These are phyloP conservation scores for Hydrozoanthus tunicans DNA, from an alignment of 64 coral and sea anemone species.

Conservation along the genomic window DNA sequence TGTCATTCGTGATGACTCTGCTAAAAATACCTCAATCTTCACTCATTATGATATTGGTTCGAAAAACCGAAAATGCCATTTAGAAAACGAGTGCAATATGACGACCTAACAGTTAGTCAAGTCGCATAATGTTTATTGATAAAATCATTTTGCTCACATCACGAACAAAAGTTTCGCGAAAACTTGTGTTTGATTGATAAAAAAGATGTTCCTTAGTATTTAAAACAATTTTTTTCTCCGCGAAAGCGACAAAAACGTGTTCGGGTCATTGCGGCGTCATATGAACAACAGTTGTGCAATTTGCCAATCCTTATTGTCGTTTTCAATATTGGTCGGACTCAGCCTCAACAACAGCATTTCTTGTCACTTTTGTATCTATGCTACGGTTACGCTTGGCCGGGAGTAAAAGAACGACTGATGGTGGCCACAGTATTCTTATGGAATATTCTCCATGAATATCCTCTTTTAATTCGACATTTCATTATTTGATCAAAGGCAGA, in stretches of 20 bases:
- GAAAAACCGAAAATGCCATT: slow-evolving; percentile 37
- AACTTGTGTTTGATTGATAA: background rate
- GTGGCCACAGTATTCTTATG: no score
- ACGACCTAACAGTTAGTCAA: slow-evolving; percentile 6
- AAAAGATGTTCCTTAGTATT: background rate
- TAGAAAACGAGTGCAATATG: slow-evolving; percentile 51
- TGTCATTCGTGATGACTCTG: slow-evolving; percentile 44
- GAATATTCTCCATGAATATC: background rate
- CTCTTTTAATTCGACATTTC: background rate
- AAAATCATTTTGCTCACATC: background rate
- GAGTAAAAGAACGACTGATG: no score
- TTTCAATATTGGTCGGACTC: slow-evolving; percentile 55
- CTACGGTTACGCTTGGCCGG: slow-evolving; percentile 36
- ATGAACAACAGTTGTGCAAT: slow-evolving; percentile 19
- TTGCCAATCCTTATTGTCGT: background rate
- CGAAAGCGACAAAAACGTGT: background rate
- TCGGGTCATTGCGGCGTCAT: background rate
- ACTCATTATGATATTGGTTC: slow-evolving; percentile 62
- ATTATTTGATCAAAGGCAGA: background rate
- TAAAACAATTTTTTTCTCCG: background rate
- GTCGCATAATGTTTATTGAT: background rate
- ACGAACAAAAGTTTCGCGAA: background rate
- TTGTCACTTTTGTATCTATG: slow-evolving; percentile 44
- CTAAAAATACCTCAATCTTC: slow-evolving; percentile 42
- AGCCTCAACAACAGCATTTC: slow-evolving; percentile 34